Conservation (phyloP, 2,888 invertebrate genomes). For the Dioctria linearis region DNA sequence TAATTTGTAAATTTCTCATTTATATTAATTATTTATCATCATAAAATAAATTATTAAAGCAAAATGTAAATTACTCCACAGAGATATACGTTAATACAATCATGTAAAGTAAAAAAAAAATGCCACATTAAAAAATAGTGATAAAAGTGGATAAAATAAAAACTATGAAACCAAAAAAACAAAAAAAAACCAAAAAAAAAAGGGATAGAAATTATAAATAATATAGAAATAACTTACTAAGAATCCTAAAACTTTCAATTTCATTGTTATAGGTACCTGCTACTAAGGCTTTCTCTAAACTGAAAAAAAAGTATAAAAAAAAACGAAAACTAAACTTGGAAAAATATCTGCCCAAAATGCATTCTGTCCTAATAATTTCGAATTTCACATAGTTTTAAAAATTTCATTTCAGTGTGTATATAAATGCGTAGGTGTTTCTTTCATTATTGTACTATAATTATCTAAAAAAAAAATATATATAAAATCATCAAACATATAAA, state of each 20-base stretch:
- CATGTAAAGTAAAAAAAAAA: slow-evolving; percentile 30
- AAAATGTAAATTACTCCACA: slow-evolving; percentile 19
- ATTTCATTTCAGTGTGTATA: too few relatives aligned
- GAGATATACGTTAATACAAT: slow-evolving; percentile 33
- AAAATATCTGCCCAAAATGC: background rate
- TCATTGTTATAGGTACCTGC: slow-evolving; percentile 39
- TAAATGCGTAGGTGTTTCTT: too few relatives aligned
- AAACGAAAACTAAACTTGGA: background rate
- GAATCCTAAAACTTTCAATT: background rate
- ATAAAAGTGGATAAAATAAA: slow-evolving; percentile 4
- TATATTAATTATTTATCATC: too few relatives aligned
- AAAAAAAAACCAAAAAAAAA: background rate
- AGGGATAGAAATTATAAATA: background rate
- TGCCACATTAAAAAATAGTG: slow-evolving; percentile 13
- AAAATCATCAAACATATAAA: background rate
- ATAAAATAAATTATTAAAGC: background rate
- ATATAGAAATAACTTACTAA: background rate
- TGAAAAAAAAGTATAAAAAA: background rate
- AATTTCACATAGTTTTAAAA: too few relatives aligned
- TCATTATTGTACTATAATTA: too few relatives aligned
- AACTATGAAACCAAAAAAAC: slow-evolving; percentile 18
- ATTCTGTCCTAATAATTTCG: too few relatives aligned
- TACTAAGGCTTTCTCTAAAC: background rate
- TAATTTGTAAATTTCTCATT: too few relatives aligned
- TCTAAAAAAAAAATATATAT: too few relatives aligned